A percentile compares a stretch with the other conserved stretches of the same genome.
Conservation (phyloP, 2,888 invertebrate species). For the Lydus trimaculatus region DNA sequence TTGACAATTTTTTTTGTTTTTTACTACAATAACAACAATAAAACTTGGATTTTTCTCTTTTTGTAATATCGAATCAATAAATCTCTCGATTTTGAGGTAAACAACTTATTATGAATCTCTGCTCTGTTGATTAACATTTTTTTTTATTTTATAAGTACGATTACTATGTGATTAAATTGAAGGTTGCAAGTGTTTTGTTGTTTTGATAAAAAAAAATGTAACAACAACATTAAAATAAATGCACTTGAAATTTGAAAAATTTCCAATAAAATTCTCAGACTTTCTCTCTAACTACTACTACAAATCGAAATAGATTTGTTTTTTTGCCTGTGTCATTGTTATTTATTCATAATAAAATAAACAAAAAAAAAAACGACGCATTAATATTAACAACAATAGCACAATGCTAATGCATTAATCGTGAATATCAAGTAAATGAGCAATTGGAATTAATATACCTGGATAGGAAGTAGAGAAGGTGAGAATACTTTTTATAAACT, state of each 20-base stretch:
- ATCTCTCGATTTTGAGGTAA: neutral
- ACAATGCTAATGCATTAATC: no score
- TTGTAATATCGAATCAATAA: neutral
- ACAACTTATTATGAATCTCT: neutral
- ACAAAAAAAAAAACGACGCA: no score
- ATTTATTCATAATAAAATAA: neutral
- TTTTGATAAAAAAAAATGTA: neutral
- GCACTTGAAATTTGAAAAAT: neutral
- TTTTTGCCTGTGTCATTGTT: neutral
- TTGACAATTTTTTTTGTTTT: neutral
- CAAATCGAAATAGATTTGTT: neutral
- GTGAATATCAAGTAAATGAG: no score
- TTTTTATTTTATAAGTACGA: neutral
- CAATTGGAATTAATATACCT: no score
- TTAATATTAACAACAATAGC: no score
- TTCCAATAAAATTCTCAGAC: neutral
- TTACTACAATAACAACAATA: neutral
- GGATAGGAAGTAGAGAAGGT: no score
- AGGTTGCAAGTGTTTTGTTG: neutral
- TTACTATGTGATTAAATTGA: constrained; percentile 1
- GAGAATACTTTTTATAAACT: no score
- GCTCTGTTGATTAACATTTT: neutral
- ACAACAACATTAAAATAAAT: neutral
- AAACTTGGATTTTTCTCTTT: neutral
- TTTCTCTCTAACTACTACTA: neutral